A percentile compares a stretch with the other conserved stretches of the same genome.
These are phyloP conservation scores for Riparia riparia DNA, from an alignment of 2,113 vertebrate species.

Conservation along the genomic window DNA sequence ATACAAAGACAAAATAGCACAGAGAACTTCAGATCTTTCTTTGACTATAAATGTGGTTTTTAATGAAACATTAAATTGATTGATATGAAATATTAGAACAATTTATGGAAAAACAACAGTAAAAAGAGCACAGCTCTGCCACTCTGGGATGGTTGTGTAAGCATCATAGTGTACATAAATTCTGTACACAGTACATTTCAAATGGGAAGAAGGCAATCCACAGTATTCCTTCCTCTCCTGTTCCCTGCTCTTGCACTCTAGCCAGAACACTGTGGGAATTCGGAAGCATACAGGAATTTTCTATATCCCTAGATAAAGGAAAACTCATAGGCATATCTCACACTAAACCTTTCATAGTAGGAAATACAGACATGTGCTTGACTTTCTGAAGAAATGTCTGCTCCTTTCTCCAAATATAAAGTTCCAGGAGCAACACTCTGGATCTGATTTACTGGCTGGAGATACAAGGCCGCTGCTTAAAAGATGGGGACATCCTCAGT, in stretches of 20 bases:
- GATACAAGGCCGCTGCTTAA: not conserved
- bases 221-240: not conserved
- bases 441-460: not conserved
- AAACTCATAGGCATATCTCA: not conserved
- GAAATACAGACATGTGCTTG: not conserved
- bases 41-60: not conserved
- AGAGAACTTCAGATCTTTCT: not conserved
- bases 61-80: not conserved
- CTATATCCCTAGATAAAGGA: not conserved
- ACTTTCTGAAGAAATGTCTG: not conserved
- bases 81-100: not conserved
- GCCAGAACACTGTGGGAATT: not conserved
- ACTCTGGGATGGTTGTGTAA: not conserved
- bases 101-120: not conserved
- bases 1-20: not conserved
- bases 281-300: not conserved
- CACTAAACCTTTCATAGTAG: not conserved
- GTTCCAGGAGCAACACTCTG: not conserved
- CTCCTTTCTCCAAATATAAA: not conserved
- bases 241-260: not conserved
- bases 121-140: not conserved
- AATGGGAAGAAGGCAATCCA: not conserved
- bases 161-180: not conserved
- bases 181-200: not conserved
- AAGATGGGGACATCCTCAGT: not conserved